Base-by-base conservation (phyloP, 2,113 vertebrate species). In the Chloroceryle aenea region DNA sequence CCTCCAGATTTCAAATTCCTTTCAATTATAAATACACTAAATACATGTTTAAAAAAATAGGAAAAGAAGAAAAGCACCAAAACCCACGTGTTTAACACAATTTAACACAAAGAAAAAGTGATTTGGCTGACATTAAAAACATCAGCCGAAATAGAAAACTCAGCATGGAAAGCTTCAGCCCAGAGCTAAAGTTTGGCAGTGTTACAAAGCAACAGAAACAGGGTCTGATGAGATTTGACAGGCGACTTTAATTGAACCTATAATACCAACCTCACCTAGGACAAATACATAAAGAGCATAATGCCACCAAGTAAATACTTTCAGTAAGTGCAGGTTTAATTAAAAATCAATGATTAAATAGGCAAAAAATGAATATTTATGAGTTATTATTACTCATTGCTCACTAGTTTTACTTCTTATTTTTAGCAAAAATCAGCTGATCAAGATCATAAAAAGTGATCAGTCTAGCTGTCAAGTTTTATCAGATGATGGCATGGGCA, bases 371-470 rank as follows among this genome's bases (percentile, higher is more conserved):
- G 13, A 91, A 80, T 95, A 96, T 90, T 89, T 81, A 90, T 92
- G 66, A 91, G 63, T 82, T 93, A 17, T 48, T 92, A 80, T 77
- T 94, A 89, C 76, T 93, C 80, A 73, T 52, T 62, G 66, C 69
- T 94, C 74, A 61, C 48, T 75, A 72, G 40, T 77, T 90, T 85
- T 61, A 67, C 67, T 92, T 72, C 29, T 86, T 88, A 81, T 84
- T 95, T 95, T 92, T 84, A 89, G 87, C 63, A 89, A 91, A 97
- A 95, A 63, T 74, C 96, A 96, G 56, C 55, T 94, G 92, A 95
- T 92, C 82, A 69, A 93, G 86, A 87, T 75, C 50, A 87, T 76
- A 89, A 94, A 94, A 92, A 86, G 40, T 1, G 4, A 92, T 93
- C 91, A 85, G 83, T 48, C 71, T 53, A 23, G 22, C 78, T 85